Base-by-base conservation (phyloP, 2,888 invertebrate genomes). In the Pollenia amentaria region DNA sequence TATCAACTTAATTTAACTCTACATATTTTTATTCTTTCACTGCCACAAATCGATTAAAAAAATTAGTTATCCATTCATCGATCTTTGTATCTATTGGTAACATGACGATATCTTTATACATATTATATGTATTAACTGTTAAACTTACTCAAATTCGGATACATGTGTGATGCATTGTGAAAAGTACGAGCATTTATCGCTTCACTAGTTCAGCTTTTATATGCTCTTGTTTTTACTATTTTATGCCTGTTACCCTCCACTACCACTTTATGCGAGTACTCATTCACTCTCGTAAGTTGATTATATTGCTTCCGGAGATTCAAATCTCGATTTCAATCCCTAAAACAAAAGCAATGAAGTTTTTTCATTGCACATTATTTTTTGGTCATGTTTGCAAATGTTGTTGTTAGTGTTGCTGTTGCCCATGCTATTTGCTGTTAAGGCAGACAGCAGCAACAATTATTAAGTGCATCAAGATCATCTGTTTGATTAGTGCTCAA, bases 381-480 rank as follows among this genome's bases (percentile, higher is more conserved):
- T 29, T 53, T 80, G 21, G 42, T 48, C 16, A 10, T 38, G 11
- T 38, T 46, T 53, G 38, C 10, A 40, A 48, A 42, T 62, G 65
- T 55, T 67, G 70, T 81, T 67, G 48, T n/a, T 55, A 4, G 18
- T 62, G 75, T 51, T 78, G 76, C 55, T 84, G 85, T 29, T 29
- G 6, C 29, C 29, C 29, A 29, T 29, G 29, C 29, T 29, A 29
- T 29, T 51, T 78, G 81, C 55, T 84, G 85, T 88, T 80, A 67
- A 78, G 75, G 83, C 84, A 87, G 84, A 79, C 87, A 84, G 78
- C 84, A 84, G 84, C 84, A 89, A 84, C 88, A 88, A 87, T 86
- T 89, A 91, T 91, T 92, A 92, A 92, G 91, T 92, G 91, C 91
- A 92, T 92, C 92, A 92, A 92, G 92, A 92, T 92, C 90, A 89